phyloP scores from a whole-genome alignment of 2,797 vertebrate species.

The Microcaecilia unicolor region DNA sequence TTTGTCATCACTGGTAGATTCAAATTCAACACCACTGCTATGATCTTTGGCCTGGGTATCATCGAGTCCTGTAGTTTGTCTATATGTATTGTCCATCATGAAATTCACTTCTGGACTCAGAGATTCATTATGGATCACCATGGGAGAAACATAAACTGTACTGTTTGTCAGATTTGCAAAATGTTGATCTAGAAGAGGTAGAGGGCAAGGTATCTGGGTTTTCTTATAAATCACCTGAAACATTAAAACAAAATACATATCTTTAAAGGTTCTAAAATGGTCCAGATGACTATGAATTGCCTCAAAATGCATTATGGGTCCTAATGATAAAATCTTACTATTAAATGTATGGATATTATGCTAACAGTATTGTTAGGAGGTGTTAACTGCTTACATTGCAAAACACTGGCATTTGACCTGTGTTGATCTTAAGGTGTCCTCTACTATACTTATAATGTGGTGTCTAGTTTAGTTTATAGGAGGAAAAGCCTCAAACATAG shows the following conservation, averaged over 20 bases:
- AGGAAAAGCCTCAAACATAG: too few relatives aligned
- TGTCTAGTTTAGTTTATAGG: too few relatives aligned
- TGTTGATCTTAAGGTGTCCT: too few relatives aligned
- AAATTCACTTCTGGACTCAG: constrained; percentile 44
- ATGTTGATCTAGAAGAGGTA: constrained; percentile 61
- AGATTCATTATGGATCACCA: constrained; percentile 52
- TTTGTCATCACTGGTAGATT: constrained; percentile 62
- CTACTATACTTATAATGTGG: too few relatives aligned
- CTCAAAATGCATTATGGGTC: too few relatives aligned
- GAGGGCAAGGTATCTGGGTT: constrained; percentile 82
- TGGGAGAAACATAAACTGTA: constrained; percentile 48
- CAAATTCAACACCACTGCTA: constrained; percentile 49
- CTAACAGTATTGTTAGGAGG: too few relatives aligned
- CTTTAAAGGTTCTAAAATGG: too few relatives aligned
- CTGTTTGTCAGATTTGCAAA: constrained; percentile 68
- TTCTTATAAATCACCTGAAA: constrained; percentile 91
- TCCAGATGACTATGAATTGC: too few relatives aligned
- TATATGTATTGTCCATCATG: constrained; percentile 70
- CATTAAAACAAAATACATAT: background rate
- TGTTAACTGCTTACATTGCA: too few relatives aligned
- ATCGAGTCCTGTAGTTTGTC: constrained; percentile 36
- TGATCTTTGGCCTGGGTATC: constrained; percentile 33
- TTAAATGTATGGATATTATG: too few relatives aligned
- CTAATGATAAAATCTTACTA: too few relatives aligned
- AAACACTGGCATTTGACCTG: too few relatives aligned